Conservation (phyloP, 2,797 vertebrate genomes). For the Gymnodraco acuticeps region DNA sequence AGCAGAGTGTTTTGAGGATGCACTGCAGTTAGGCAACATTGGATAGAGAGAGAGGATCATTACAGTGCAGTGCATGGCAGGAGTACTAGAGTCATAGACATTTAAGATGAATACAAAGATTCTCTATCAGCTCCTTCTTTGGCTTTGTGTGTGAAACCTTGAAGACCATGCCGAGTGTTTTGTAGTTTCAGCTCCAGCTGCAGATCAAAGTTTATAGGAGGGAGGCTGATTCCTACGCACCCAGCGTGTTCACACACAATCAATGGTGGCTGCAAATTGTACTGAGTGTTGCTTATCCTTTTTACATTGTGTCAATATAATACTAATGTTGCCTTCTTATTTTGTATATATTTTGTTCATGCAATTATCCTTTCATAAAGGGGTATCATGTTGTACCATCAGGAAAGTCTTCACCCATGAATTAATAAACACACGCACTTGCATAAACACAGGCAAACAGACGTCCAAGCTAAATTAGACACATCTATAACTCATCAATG, state of each 20-base stretch:
- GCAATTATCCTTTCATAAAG: background rate
- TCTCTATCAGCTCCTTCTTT: background rate
- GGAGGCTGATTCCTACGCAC: slow-evolving; percentile 68
- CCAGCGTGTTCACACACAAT: slow-evolving; percentile 35
- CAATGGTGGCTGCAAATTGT: slow-evolving; percentile 27
- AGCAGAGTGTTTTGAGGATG: slow-evolving; percentile 30
- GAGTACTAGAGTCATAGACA: slow-evolving; percentile 9
- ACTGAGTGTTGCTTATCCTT: slow-evolving; percentile 12
- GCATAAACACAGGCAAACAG: background rate
- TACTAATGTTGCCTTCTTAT: slow-evolving; percentile 1
- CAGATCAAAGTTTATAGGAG: slow-evolving; percentile 73
- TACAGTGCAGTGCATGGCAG: slow-evolving; percentile 33
- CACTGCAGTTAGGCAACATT: slow-evolving; percentile 44
- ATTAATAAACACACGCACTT: background rate
- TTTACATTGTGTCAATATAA: background rate
- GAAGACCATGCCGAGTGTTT: slow-evolving; percentile 16
- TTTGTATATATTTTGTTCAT: slow-evolving; percentile 9
- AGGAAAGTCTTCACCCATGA: background rate
- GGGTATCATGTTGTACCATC: background rate
- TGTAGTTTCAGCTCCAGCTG: slow-evolving; percentile 49
- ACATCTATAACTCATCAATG: background rate
- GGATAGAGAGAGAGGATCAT: slow-evolving; percentile 19
- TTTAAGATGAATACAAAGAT: slow-evolving; percentile 11
- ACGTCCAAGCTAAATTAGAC: background rate
- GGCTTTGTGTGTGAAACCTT: slow-evolving; percentile 12